Evolutionary conservation across 2,888 invertebrate species (phyloP).

Genomic region (Ganaspis brasiliensis): DNA sequence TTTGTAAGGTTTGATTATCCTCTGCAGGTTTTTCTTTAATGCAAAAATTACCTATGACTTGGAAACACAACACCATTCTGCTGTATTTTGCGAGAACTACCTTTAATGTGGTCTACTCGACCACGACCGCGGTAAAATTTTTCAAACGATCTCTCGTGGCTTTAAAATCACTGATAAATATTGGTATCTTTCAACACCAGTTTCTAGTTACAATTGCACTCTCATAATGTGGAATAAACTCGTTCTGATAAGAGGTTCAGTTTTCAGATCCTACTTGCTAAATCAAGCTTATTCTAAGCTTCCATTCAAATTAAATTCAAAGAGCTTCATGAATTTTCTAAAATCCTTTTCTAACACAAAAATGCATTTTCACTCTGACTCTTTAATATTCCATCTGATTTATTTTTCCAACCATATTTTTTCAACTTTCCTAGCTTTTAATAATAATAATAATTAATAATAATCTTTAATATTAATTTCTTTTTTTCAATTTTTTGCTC

Average conservation of each 20-base stretch:
- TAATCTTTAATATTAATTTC: no score
- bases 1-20: background rate
- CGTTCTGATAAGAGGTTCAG: background rate
- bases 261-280: constrained; percentile 14
- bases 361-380: no score
- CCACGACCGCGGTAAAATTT: background rate
- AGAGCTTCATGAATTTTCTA: constrained; percentile 10
- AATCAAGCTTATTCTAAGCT: constrained; percentile 37
- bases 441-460: no score
- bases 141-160: background rate
- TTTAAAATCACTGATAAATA: constrained; percentile 25
- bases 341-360: constrained; percentile 7
- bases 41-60: constrained; percentile 13
- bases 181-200: constrained; percentile 18
- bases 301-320: constrained; percentile 28
- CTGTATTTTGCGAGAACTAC: background rate
- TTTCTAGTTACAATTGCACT: constrained; percentile 19
- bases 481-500: no score
- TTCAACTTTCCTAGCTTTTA: no score
- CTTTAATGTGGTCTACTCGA: background rate
- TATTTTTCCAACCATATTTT: no score
- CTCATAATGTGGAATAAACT: constrained; percentile 16
- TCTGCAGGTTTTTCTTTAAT: background rate
- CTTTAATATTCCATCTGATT: no score
- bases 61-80: background rate